Evolutionary conservation across 1,140 invertebrate species (phyloP).

Genomic region (Linepithema humile): DNA sequence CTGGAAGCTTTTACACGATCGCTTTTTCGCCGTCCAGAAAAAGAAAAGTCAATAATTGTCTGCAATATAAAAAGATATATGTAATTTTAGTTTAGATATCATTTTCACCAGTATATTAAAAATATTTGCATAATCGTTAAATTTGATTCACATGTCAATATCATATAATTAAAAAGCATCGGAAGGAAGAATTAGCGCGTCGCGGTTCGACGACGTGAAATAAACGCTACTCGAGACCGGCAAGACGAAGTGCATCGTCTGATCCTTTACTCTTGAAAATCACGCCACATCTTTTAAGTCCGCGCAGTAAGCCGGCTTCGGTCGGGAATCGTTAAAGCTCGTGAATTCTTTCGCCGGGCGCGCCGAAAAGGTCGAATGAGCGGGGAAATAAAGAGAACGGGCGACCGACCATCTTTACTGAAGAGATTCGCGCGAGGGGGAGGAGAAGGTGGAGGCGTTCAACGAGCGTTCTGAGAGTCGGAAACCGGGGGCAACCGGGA

Average conservation of each 20-base stretch:
- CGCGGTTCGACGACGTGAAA: conserved; percentile 6
- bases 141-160: not conserved
- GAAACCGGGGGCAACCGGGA: conserved; percentile 60
- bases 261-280: conserved; percentile 53
- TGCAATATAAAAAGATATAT: not conserved
- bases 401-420: conserved; percentile 57
- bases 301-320: conserved; percentile 32
- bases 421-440: conserved; percentile 47
- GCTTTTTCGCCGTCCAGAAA: not conserved
- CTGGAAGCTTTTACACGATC: not conserved
- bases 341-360: conserved; percentile 60
- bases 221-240: not conserved
- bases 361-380: conserved; percentile 51
- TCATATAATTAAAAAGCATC: not conserved
- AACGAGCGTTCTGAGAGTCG: conserved; percentile 59
- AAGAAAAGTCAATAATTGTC: not conserved
- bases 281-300: conserved; percentile 49
- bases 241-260: not conserved
- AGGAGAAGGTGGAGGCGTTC: conserved; percentile 35
- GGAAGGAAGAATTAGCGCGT: not conserved
- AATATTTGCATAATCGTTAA: not conserved
- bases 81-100: not conserved
- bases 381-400: conserved; percentile 58
- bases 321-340: conserved; percentile 66
- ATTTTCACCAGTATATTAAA: not conserved